Evolutionary conservation across 2,888 invertebrate species (phyloP).

Genomic region (Vandiemenella viatica): DNA sequence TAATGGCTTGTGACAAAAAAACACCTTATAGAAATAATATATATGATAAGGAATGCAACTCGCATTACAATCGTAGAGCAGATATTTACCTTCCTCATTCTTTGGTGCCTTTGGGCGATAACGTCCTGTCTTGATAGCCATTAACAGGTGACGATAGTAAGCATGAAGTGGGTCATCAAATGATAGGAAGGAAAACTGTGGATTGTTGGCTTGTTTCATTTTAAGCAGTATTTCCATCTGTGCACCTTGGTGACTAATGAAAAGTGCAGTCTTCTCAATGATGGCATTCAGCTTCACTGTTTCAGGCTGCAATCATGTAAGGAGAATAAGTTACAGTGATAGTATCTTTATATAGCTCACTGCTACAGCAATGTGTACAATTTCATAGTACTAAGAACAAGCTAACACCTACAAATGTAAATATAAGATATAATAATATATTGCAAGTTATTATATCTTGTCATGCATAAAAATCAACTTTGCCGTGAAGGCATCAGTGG

Average conservation of each 20-base stretch:
- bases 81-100: conserved; percentile 25
- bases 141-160: conserved; percentile 70
- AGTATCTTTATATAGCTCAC: too few species aligned
- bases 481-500: too few species aligned
- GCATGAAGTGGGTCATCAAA: conserved; percentile 70
- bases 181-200: conserved; percentile 84
- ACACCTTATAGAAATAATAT: too few species aligned
- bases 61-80: too few species aligned
- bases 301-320: conserved; percentile 53
- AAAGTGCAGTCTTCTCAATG: conserved; percentile 86
- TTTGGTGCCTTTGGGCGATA: conserved; percentile 34
- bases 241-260: conserved; percentile 76
- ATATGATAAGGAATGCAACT: too few species aligned
- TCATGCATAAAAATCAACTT: too few species aligned
- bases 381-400: too few species aligned
- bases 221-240: conserved; percentile 99
- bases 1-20: too few species aligned
- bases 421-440: too few species aligned
- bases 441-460: too few species aligned
- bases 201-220: conserved; percentile 87
- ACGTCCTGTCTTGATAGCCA: conserved; percentile 50
- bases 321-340: neutral
- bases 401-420: too few species aligned
- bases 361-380: too few species aligned
- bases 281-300: conserved; percentile 79